A percentile compares a stretch with the other conserved stretches of the same genome.
phyloP scores from a whole-genome alignment of 2,113 vertebrate species.

The Chrysemys picta region DNA sequence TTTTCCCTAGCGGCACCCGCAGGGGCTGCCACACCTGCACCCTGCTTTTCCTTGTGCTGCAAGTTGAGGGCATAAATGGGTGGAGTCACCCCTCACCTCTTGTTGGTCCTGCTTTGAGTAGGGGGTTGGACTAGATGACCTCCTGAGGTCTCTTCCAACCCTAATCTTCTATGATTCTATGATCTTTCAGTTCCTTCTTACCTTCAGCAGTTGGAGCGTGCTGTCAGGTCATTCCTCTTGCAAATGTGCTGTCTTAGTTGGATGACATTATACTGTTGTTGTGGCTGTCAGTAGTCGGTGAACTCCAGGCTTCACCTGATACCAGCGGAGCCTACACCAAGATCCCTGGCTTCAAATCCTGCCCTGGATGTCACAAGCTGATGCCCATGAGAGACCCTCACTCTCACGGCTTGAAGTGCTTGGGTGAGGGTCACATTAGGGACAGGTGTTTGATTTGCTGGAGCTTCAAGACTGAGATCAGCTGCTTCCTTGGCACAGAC shows the following conservation, averaged over 20 bases:
- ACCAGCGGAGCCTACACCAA: not conserved
- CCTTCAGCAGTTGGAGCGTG: not conserved
- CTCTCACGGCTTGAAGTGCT: not conserved
- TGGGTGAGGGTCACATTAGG: not conserved
- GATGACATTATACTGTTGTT: not conserved
- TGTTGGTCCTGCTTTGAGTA: too few relatives aligned
- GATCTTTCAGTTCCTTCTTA: not conserved
- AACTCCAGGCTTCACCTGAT: not conserved
- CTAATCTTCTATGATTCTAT: too few relatives aligned
- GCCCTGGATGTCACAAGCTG: not conserved
- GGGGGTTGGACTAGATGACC: too few relatives aligned
- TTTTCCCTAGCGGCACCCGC: not conserved
- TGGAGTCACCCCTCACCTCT: not conserved
- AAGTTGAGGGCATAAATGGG: not conserved
- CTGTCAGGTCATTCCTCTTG: not conserved
- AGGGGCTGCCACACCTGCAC: not conserved
- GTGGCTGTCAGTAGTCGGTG: not conserved
- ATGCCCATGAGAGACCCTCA: not conserved
- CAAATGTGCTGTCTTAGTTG: not conserved
- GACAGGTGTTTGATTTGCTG: not conserved
- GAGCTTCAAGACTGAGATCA: not conserved
- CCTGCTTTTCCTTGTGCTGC: not conserved
- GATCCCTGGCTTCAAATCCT: not conserved
- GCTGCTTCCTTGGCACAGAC: not conserved
- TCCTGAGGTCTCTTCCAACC: too few relatives aligned